phyloP scores from a whole-genome alignment of 1,140 invertebrate genomes.

The Idris sp. region DNA sequence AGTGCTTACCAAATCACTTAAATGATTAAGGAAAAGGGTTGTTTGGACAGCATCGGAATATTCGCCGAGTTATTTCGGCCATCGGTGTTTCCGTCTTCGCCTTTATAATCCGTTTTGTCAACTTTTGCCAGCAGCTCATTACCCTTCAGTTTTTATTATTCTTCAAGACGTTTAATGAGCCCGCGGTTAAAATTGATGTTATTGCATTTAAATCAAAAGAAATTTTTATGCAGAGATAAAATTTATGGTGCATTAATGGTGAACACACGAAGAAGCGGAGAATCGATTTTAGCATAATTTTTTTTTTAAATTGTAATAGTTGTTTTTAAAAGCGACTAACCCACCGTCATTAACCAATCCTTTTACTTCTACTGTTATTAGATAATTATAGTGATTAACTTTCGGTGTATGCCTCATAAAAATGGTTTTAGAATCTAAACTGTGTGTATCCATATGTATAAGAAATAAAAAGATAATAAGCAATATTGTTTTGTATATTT shows the following conservation, averaged over 20 bases:
- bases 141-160: slow-evolving; percentile 63
- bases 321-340: slow-evolving; percentile 37
- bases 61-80: slow-evolving; percentile 49
- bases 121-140: slow-evolving; percentile 71
- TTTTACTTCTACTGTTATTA: slow-evolving; percentile 54
- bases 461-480: slow-evolving; percentile 39
- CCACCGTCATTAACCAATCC: slow-evolving; percentile 41
- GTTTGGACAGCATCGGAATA: slow-evolving; percentile 73
- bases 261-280: too few relatives aligned
- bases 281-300: background rate
- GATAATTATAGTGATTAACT: slow-evolving; percentile 58
- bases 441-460: slow-evolving; percentile 38
- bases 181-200: slow-evolving; percentile 19
- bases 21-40: slow-evolving; percentile 78
- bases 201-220: slow-evolving; percentile 24
- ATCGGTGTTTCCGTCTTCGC: slow-evolving; percentile 28
- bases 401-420: slow-evolving; percentile 51
- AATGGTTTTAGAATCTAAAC: slow-evolving; percentile 30
- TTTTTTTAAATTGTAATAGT: slow-evolving; percentile 30
- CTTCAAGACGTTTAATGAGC: slow-evolving; percentile 27
- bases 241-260: too few relatives aligned
- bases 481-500: slow-evolving; percentile 31
- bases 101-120: slow-evolving; percentile 76
- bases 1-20: slow-evolving; percentile 77
- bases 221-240: background rate